phyloP scores from a whole-genome alignment of 2,797 vertebrate genomes.

The Heterohyrax brucei region DNA sequence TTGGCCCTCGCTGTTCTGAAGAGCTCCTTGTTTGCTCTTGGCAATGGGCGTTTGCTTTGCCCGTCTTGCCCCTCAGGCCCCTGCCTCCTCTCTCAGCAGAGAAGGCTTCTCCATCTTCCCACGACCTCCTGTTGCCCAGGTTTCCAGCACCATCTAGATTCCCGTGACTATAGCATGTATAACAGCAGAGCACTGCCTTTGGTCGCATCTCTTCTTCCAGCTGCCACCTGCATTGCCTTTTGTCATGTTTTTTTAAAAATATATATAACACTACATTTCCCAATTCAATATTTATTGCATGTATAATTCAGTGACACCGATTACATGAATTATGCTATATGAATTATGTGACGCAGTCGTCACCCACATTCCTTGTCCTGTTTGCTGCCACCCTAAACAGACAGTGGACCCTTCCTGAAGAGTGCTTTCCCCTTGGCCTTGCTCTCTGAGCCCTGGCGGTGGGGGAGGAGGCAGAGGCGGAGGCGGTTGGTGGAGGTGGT shows the following conservation, averaged over 20 bases:
- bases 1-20: neutral
- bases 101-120: conserved; percentile 1
- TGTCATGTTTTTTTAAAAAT: neutral
- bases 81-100: neutral
- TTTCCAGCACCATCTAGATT: conserved; percentile 37
- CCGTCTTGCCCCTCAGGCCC: neutral
- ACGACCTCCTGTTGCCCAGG: neutral
- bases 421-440: neutral
- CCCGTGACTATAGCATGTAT: neutral
- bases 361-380: neutral
- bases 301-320: neutral
- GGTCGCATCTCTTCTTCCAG: neutral
- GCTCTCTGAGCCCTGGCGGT: neutral
- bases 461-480: no score
- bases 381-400: neutral
- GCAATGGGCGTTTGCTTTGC: neutral
- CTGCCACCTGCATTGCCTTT: neutral
- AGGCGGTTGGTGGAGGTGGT: no score
- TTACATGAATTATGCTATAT: neutral
- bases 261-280: neutral
- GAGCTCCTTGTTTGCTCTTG: neutral
- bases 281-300: neutral
- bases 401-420: neutral
- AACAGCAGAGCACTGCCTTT: neutral
- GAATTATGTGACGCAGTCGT: neutral